These are phyloP conservation scores for Trichosurus vulpecula DNA, from an alignment of 2,797 vertebrate species.

Conservation along the genomic window DNA sequence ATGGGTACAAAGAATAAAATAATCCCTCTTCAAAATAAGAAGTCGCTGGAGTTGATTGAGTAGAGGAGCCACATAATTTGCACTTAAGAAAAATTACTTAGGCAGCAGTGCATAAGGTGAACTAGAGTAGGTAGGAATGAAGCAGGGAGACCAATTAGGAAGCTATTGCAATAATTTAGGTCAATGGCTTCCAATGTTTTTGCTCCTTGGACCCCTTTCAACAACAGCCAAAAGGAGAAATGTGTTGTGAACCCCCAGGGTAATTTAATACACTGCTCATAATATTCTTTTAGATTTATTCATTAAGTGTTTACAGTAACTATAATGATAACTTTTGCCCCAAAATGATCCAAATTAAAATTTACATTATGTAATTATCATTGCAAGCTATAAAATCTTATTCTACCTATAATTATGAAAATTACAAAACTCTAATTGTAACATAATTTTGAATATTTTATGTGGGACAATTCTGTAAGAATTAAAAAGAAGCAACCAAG, in stretches of 20 bases:
- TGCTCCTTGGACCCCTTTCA: background rate
- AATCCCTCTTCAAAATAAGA: background rate
- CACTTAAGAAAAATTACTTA: background rate
- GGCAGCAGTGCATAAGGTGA: background rate
- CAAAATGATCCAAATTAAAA: background rate
- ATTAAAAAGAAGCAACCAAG: background rate
- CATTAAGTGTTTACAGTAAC: background rate
- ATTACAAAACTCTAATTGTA: background rate
- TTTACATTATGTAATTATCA: background rate
- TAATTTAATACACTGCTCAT: background rate
- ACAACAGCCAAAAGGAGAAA: background rate
- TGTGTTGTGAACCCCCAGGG: background rate
- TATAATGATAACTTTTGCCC: background rate
- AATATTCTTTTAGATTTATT: slow-evolving; percentile 1
- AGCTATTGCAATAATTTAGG: background rate
- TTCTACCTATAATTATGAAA: background rate
- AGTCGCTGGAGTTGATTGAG: background rate
- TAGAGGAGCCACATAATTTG: background rate
- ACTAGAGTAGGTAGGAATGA: background rate
- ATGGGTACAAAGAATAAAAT: background rate
- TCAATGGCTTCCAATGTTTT: background rate
- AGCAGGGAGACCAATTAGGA: background rate
- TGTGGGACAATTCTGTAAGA: background rate
- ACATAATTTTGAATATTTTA: background rate
- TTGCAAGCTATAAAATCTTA: background rate